These are phyloP conservation scores for Umimayanthus kanabou DNA, from an alignment of 92 coral and sea anemone genomes.

Conservation along the genomic window DNA sequence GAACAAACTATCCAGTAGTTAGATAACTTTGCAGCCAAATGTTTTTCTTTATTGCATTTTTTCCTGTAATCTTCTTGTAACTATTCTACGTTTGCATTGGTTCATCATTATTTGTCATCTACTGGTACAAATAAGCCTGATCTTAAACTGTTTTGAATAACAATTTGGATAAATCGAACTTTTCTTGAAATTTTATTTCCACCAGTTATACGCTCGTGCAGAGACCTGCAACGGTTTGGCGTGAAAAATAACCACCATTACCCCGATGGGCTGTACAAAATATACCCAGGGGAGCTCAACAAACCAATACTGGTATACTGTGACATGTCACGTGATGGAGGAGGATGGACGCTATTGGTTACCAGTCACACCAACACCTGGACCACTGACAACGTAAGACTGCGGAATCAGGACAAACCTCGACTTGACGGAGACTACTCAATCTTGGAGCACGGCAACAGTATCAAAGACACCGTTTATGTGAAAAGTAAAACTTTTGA, in stretches of 20 bases:
- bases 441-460: slow-evolving; percentile 65
- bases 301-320: slow-evolving; percentile 63
- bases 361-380: slow-evolving; percentile 77
- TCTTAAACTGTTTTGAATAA: neutral
- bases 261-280: slow-evolving; percentile 76
- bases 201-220: slow-evolving; percentile 64
- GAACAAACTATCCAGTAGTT: too few relatives aligned
- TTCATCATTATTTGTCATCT: neutral
- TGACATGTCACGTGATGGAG: slow-evolving; percentile 92
- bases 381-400: slow-evolving; percentile 58
- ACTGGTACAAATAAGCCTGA: neutral
- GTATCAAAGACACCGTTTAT: slow-evolving; percentile 64
- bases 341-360: slow-evolving; percentile 91
- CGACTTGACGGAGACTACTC: slow-evolving; percentile 60
- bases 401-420: slow-evolving; percentile 58
- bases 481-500: slow-evolving; percentile 56
- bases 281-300: slow-evolving; percentile 56
- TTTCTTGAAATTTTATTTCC: neutral
- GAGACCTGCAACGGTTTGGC: slow-evolving; percentile 54
- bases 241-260: slow-evolving; percentile 34
- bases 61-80: too few relatives aligned
- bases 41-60: neutral
- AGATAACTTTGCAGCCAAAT: neutral
- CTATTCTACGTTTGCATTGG: neutral
- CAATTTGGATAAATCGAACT: too few relatives aligned